Base-by-base conservation (phyloP, 2,797 vertebrate genomes). In the Discoglossus pictus region DNA sequence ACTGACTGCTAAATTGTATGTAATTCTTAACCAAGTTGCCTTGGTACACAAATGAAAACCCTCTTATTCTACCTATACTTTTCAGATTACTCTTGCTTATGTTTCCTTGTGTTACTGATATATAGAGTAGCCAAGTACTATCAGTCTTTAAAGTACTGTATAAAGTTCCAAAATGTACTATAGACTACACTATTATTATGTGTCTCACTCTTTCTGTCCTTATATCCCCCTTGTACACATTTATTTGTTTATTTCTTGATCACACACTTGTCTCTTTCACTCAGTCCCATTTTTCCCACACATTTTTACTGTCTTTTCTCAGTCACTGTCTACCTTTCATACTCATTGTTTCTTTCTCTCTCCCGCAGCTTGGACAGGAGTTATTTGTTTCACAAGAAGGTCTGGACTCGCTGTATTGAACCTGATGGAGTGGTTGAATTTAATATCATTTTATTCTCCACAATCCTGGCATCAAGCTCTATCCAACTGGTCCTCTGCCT, bases 381-480 rank as follows among this genome's bases (percentile, higher is more conserved):
- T 39, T 93, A 93, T 80, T 81, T 93, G 68, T 76, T 35, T 0
- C 7, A 90, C 12, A 2, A 12, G 0, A n/a, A 12, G 0, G 0
- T 0, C 8, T 92, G 91, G 92, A 0, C 0, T 0, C 0, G 0
- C 0, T 92, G 92, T 74, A 31, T 2, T 0, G 74, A 74, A 55
- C 91, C 91, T 0, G 56, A 79, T 0, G 54, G 86, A 18, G 82
- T 92, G 10, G 82, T 88, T 5, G 55, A 78, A 76, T 93, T 92
- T 67, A 86, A 93, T 58, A 66, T 86, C 1, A 88, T 82, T 0
- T 42, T 93, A 50, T 93, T 93, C 56, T 65, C 77, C 1, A 89
- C 85, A 0, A 80, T 92, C 73, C 18, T 90, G 80, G 84, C 69
- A 27, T 74, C 78, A 0, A 83, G 86, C 36, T 10, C 20, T 2